phyloP scores from a whole-genome alignment of 2,797 vertebrate genomes.

The Labeo calbasu region DNA sequence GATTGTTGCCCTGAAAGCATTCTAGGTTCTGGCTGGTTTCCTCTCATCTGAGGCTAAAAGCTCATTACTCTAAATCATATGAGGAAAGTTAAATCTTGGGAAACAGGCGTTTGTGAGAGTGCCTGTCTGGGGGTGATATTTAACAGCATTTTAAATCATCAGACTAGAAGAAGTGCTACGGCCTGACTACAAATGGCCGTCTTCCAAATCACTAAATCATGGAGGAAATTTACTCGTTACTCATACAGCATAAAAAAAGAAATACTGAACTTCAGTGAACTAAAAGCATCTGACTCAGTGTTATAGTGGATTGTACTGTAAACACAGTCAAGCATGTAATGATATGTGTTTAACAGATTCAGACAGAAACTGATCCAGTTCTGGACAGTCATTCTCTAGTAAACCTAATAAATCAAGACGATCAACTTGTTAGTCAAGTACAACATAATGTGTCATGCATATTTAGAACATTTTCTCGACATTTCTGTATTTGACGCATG shows the following conservation, averaged over 20 bases:
- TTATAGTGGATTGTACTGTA: constrained; percentile 24
- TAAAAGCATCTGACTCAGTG: constrained; percentile 9
- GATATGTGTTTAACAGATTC: constrained; percentile 1
- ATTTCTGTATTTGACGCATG: neutral
- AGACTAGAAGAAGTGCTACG: constrained; percentile 16
- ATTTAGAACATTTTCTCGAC: neutral
- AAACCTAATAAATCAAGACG: constrained; percentile 3
- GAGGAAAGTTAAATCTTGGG: constrained; percentile 36
- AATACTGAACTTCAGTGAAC: constrained; percentile 12
- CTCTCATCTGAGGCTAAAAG: constrained; percentile 25
- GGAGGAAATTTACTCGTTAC: constrained; percentile 24
- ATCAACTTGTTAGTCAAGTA: neutral
- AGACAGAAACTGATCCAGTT: neutral
- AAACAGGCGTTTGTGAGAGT: constrained; percentile 40
- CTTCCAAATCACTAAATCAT: constrained; percentile 33
- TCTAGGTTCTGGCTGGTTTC: constrained; percentile 27
- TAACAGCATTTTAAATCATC: constrained; percentile 46
- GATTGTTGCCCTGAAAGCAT: constrained; percentile 24
- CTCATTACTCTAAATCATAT: constrained; percentile 44
- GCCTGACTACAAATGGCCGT: constrained; percentile 26
- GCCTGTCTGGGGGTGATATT: constrained; percentile 33
- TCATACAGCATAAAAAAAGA: constrained; percentile 26
- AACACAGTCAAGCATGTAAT: neutral
- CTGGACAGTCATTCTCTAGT: neutral
- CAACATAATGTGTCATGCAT: neutral